phyloP scores from a whole-genome alignment of 1,140 invertebrate genomes.

The Papilio aristodemus region DNA sequence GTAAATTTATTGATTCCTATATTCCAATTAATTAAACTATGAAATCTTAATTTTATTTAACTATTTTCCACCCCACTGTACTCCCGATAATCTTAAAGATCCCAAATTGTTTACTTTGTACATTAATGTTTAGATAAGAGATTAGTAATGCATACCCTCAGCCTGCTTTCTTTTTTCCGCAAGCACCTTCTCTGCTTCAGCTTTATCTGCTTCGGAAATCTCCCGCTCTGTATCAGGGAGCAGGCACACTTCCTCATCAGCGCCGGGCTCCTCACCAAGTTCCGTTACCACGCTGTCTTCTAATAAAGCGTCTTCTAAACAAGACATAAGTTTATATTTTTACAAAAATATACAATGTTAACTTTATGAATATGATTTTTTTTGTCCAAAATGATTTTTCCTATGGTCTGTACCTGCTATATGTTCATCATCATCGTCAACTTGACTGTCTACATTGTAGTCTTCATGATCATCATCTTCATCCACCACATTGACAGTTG shows the following conservation, averaged over 20 bases:
- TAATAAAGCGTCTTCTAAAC: conserved; percentile 37
- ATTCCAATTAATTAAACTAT: too few relatives aligned
- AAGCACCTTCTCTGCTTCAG: conserved; percentile 79
- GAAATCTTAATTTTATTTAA: too few relatives aligned
- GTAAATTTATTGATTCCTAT: too few relatives aligned
- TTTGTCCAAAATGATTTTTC: too few relatives aligned
- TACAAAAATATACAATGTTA: too few relatives aligned
- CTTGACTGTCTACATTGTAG: conserved; percentile 47
- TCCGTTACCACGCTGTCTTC: conserved; percentile 53
- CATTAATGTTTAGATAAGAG: not conserved
- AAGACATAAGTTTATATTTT: not conserved
- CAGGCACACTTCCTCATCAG: conserved; percentile 81
- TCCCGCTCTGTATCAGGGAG: conserved; percentile 83
- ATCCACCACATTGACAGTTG: conserved; percentile 46
- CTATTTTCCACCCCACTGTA: too few relatives aligned
- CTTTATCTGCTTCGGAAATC: conserved; percentile 83
- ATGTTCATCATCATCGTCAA: conserved; percentile 50
- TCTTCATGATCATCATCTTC: conserved; percentile 68
- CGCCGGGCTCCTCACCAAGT: conserved; percentile 71
- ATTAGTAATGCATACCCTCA: conserved; percentile 44
- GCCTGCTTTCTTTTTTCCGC: conserved; percentile 76
- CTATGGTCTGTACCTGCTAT: conserved; percentile 45
- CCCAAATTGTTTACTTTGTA: too few relatives aligned
- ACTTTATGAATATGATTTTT: too few relatives aligned
- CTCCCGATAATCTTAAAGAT: too few relatives aligned